Evolutionary conservation across 2,888 invertebrate genomes (phyloP).

Genomic region (Merodon equestris): DNA sequence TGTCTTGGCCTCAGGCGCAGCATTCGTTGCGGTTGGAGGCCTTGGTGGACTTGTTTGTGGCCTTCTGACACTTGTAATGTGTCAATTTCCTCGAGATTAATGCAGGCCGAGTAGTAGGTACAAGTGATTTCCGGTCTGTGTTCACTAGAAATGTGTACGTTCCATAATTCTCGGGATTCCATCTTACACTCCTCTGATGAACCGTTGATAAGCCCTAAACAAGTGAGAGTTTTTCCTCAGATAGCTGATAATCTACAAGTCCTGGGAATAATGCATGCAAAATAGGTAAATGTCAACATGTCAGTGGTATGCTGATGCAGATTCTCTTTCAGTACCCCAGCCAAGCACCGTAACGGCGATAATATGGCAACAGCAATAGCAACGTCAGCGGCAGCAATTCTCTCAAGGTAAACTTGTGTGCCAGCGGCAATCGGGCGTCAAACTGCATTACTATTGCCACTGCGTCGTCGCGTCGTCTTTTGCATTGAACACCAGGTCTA

Average conservation of each 20-base stretch:
- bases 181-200: no score
- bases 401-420: conserved; percentile 64
- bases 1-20: no score
- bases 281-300: conserved; percentile 59
- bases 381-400: conserved; percentile 48
- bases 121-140: no score
- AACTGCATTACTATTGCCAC: conserved; percentile 64
- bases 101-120: no score
- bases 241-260: conserved; percentile 50
- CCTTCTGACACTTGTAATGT: no score
- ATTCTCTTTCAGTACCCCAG: conserved; percentile 6
- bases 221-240: no score
- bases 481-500: conserved; percentile 21
- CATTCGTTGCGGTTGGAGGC: no score
- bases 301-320: conserved; percentile 36
- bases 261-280: conserved; percentile 50
- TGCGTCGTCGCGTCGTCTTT: conserved; percentile 55
- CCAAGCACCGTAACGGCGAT: conserved; percentile 32
- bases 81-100: no score
- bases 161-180: no score
- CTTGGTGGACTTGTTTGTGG: no score
- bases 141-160: no score
- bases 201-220: no score
- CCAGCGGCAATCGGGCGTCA: conserved; percentile 66
- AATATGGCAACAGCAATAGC: conserved; percentile 51